Evolutionary conservation across 53 echinoderm and acorn worm genomes (phyloP), one percentile per base, ranked within the genome.

Genomic region (Hippasteria phrygiana): DNA sequence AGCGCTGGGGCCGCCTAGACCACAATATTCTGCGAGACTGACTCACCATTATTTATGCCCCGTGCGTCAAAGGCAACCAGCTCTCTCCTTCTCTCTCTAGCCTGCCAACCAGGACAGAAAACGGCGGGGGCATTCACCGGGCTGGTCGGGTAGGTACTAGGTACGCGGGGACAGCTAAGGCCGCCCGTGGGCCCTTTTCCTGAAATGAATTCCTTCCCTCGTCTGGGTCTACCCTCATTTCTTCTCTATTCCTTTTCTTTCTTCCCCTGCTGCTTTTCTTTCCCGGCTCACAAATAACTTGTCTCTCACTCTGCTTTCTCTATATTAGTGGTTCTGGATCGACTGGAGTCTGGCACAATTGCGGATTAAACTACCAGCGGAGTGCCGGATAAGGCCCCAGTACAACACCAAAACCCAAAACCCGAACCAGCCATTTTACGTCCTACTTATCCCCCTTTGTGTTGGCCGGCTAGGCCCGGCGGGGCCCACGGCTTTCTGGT

Each of bases 121-220:
- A 38, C 22, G 35, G 51, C 34, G 85, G 85, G 75, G 85, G 85
- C 85, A 85, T 85, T 85, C 70, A 85, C 85, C 85, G 85, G 85
- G 51, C 37, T 50, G 38, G 37, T 26, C 5, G 13, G n/a, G 72
- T 34, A 36, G 38, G 7, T 37, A 43, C 43, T 46, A 36, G 37
- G 32, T 33, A 36, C 69, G 11, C 2, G 20, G 75, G 48, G 69
- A 32, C 42, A 28, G 37, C 70, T 47, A 33, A 71, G 70, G 69
- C 85, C 85, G 51, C 85, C 85, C 85, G 85, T 71, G 71, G 85
- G 85, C 64, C 36, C 42, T 55, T 81, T 51, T 53, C 27, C 71
- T 16, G 14, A 85, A 85, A 84, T 85, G 85, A 67, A 85, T 71
- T 71, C 85, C 70, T 85, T 85, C 85, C 20, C 71, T 40, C 79